These are phyloP conservation scores for Yponomeuta sedellus DNA, from an alignment of 2,888 invertebrate species.

Conservation along the genomic window DNA sequence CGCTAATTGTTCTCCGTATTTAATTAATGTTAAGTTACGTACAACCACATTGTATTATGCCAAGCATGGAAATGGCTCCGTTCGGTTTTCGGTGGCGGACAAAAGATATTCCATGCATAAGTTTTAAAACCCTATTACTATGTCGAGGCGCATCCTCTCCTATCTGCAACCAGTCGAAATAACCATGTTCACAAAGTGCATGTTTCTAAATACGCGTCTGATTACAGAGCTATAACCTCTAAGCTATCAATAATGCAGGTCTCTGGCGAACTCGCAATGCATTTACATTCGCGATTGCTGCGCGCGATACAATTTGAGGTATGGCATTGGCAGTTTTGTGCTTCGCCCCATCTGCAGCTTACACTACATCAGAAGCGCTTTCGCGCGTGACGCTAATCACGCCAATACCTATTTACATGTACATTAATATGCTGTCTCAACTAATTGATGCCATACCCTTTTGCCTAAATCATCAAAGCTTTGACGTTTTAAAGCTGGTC, in stretches of 20 bases:
- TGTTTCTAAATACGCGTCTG: neutral
- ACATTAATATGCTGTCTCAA: neutral
- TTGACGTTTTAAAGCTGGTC: too few species aligned
- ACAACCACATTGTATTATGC: neutral
- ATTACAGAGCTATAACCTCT: conserved; percentile 1
- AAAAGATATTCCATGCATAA: neutral
- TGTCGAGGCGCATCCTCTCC: neutral
- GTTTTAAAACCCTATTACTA: neutral
- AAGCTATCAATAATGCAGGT: neutral
- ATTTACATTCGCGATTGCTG: conserved; percentile 28
- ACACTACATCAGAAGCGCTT: neutral
- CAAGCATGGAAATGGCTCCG: neutral
- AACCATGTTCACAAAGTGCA: neutral
- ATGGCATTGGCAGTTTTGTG: conserved; percentile 7
- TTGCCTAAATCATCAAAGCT: too few species aligned
- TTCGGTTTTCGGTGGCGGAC: neutral
- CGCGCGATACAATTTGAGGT: conserved; percentile 7
- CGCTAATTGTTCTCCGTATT: neutral
- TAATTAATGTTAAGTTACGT: neutral
- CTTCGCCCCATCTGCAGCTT: neutral
- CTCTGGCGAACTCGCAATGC: conserved; percentile 18
- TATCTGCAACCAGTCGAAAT: neutral
- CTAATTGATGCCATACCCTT: too few species aligned
- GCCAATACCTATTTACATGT: neutral
- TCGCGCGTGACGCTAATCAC: neutral